phyloP scores from a whole-genome alignment of 1,140 invertebrate genomes.

The Drosophila trapezifrons region DNA sequence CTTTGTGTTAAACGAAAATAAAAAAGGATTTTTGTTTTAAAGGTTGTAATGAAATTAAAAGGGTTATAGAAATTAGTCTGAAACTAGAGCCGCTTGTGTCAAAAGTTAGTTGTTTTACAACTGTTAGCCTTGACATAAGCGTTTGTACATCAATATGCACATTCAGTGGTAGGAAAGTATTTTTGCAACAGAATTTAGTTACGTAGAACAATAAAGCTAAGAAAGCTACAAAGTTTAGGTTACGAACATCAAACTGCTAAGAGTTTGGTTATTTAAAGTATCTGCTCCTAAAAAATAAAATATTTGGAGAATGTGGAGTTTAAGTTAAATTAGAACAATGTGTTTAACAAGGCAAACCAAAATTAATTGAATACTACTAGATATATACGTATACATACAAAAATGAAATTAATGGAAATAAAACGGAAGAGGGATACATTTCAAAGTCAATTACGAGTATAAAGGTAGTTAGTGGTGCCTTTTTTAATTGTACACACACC shows the following conservation, averaged over 20 bases:
- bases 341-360: too few species aligned
- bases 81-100: background rate
- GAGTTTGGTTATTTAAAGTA: constrained; percentile 8
- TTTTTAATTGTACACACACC: background rate
- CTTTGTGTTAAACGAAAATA: background rate
- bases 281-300: constrained; percentile 2
- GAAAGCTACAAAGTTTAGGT: constrained; percentile 11
- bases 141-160: background rate
- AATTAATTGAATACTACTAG: too few species aligned
- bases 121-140: background rate
- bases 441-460: background rate
- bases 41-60: constrained; percentile 6
- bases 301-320: background rate
- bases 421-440: background rate
- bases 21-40: background rate
- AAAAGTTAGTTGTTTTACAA: background rate
- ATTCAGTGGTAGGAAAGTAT: background rate
- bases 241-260: background rate
- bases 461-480: background rate
- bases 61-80: background rate
- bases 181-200: constrained; percentile 6
- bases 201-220: background rate
- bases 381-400: background rate
- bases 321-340: background rate
- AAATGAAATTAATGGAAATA: background rate